Conservation (phyloP, 2,113 vertebrate genomes). For the Phylloscopus whistleri region DNA sequence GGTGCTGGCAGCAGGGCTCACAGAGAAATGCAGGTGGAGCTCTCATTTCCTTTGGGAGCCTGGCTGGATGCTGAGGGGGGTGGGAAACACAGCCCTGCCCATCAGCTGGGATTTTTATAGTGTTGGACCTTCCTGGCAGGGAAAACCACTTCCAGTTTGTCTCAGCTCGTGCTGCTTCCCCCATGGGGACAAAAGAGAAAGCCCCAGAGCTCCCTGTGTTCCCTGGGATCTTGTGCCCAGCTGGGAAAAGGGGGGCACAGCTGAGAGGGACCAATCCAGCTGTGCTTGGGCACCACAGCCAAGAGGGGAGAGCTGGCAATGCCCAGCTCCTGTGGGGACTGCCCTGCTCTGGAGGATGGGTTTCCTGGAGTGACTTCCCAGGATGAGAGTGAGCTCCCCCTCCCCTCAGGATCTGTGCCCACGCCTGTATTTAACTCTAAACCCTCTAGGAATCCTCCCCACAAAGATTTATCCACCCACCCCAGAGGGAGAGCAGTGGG, state of each 20-base stretch:
- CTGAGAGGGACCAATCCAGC: not conserved
- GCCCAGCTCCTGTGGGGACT: rapidly evolving
- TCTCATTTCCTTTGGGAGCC: not conserved
- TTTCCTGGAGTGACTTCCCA: too few relatives aligned
- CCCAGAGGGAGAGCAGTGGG: not conserved
- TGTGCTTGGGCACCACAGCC: not conserved
- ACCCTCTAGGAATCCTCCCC: not conserved
- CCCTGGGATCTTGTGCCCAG: not conserved
- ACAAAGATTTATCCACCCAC: not conserved
- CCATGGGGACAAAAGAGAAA: not conserved
- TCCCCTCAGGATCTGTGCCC: not conserved
- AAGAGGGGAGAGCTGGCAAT: not conserved
- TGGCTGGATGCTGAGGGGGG: not conserved
- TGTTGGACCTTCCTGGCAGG: not conserved
- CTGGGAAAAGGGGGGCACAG: not conserved
- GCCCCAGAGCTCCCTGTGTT: rapidly evolving
- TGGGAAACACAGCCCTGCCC: rapidly evolving
- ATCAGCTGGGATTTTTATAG: not conserved
- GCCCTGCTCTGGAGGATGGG: not conserved
- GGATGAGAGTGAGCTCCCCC: not conserved
- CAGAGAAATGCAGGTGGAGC: not conserved
- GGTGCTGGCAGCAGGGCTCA: not conserved
- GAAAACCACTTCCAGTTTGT: too few relatives aligned
- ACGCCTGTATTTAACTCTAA: rapidly evolving
- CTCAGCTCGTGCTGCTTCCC: not conserved